These are phyloP conservation scores for Hozukius guyotensis DNA, from an alignment of 2,797 vertebrate species.

Conservation along the genomic window DNA sequence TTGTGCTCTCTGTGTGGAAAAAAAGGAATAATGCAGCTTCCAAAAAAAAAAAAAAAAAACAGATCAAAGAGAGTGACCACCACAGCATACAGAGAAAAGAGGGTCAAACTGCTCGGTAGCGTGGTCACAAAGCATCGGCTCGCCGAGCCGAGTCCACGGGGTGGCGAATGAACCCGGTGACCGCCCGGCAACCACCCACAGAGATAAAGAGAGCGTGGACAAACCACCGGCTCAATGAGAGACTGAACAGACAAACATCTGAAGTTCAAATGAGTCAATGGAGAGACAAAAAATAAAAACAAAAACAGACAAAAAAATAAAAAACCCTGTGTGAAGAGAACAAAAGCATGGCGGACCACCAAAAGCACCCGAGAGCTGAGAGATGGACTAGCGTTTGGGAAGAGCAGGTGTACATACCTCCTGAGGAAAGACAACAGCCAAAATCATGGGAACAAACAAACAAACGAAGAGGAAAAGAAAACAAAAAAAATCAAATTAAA, in stretches of 20 bases:
- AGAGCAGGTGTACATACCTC: constrained; percentile 96
- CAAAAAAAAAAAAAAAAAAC: constrained; percentile 56
- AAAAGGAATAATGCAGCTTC: constrained; percentile 79
- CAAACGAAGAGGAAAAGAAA: constrained; percentile 89
- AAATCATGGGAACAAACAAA: constrained; percentile 97
- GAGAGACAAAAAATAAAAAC: constrained; percentile 68
- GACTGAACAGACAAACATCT: constrained; percentile 72
- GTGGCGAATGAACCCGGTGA: constrained; percentile 57
- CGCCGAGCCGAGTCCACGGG: constrained; percentile 28
- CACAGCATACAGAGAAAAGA: constrained; percentile 74
- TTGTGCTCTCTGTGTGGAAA: constrained; percentile 59
- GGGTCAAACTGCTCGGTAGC: constrained; percentile 55
- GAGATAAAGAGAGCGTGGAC: constrained; percentile 65
- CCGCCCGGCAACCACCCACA: constrained; percentile 62
- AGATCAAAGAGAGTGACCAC: constrained; percentile 75
- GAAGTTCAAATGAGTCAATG: constrained; percentile 77
- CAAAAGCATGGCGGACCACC: constrained; percentile 85
- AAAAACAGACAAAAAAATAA: background rate
- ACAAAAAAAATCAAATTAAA: constrained; percentile 92
- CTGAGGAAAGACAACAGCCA: constrained; percentile 98
- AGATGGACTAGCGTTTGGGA: constrained; percentile 83
- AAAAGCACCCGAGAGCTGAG: constrained; percentile 86
- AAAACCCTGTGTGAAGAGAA: constrained; percentile 41
- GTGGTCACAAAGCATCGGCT: constrained; percentile 69
- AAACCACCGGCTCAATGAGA: constrained; percentile 72